Conservation (phyloP, 2,888 invertebrate species). For the Alloscopus bannaensis region DNA sequence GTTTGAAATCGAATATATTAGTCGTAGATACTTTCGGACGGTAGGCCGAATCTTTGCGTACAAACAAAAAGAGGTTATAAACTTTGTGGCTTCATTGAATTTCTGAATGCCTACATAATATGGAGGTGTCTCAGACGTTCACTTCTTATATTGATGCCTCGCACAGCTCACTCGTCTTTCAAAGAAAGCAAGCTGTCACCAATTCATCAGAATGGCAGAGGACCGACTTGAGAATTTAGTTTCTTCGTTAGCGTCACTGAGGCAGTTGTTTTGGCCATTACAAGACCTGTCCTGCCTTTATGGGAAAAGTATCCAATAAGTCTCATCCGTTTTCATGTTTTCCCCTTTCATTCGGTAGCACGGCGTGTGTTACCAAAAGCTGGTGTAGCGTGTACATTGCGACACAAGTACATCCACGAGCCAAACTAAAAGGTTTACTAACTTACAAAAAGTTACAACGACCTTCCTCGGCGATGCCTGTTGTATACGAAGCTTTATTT, state of each 20-base stretch:
- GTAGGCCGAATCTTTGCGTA: not conserved
- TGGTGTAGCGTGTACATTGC: too few species aligned
- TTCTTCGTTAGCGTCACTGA: conserved; percentile 27
- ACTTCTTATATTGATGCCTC: too few species aligned
- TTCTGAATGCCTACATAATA: not conserved
- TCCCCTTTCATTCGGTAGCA: too few species aligned
- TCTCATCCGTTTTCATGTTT: conserved; percentile 20
- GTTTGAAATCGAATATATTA: too few species aligned
- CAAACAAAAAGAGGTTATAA: too few species aligned
- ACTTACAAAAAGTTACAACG: too few species aligned
- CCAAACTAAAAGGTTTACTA: too few species aligned
- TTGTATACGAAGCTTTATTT: too few species aligned
- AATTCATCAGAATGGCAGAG: not conserved
- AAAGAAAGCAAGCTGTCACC: not conserved
- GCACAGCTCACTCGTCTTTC: conserved; percentile 16
- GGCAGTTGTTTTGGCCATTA: conserved; percentile 47
- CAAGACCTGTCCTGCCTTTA: conserved; percentile 37
- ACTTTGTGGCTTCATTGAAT: not conserved
- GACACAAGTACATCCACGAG: too few species aligned
- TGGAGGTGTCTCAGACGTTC: too few species aligned
- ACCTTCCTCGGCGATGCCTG: too few species aligned
- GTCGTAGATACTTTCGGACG: not conserved
- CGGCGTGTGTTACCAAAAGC: too few species aligned
- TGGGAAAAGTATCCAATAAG: conserved; percentile 14
- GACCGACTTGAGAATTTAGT: conserved; percentile 6